Base-by-base conservation (phyloP, 2,113 vertebrate genomes). In the Beaufortia kweichowensis region DNA sequence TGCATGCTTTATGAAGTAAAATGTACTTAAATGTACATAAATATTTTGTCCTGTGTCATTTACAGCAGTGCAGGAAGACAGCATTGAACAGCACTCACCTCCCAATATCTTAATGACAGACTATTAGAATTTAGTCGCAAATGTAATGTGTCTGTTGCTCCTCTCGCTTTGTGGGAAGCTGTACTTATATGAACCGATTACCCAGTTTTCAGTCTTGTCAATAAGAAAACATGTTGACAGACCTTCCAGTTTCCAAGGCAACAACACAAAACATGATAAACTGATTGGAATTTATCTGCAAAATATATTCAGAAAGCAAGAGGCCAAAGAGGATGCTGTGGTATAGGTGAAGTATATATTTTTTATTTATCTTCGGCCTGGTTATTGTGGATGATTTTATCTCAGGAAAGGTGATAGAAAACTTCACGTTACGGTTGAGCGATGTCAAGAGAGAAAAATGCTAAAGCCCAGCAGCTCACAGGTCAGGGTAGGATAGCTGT, bases 211-310 rank as follows among this genome's bases (percentile, higher is more conserved):
- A 21, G 50, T 33, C 53, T 29, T 35, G 48, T 50, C 43, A 75
- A 53, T 65, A 66, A 66, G 31, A 66, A 43, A 65, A 57, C 10
- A 4, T 9, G 29, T 28, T 65, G 33, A 53, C 31, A 55, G 61
- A 59, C 61, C 41, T 35, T 31, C 35, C 46, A 26, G 66, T 81
- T 78, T 65, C 76, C 75, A 68, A 24, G 78, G 60, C 73, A 77
- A 76, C 67, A 2, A 33, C 28, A 48, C 75, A 63, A 70, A 83
- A 41, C 62, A 69, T 26, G 23, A 68, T 68, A 68, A 74, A 57
- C 68, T 35, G 31, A 48, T 50, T 57, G 19, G 75, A 65, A 71
- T 61, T 31, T 66, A 50, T 53, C 46, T 57, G 50, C 39, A 39
- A 53, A 43, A 53, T 50, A 76, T 78, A 73, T 61, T 72, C 75